phyloP scores from a whole-genome alignment of 2,113 vertebrate genomes.

The Eolophus roseicapilla region DNA sequence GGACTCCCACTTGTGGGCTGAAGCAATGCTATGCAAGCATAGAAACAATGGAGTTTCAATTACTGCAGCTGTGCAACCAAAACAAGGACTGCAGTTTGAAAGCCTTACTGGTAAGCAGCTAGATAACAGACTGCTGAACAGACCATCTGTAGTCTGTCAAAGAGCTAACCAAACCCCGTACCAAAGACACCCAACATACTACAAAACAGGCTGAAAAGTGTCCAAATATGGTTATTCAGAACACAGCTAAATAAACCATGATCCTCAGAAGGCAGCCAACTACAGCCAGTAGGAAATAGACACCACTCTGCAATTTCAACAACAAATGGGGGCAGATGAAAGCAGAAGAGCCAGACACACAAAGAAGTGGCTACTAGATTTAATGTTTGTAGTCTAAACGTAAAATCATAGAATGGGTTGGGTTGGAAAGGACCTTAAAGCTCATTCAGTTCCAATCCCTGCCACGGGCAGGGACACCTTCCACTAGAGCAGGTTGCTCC shows the following conservation, averaged over 20 bases:
- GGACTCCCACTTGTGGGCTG: neutral
- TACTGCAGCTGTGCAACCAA: neutral
- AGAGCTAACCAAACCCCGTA: neutral
- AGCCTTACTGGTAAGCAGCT: neutral
- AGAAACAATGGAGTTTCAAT: neutral
- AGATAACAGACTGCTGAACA: neutral
- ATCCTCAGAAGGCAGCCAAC: neutral
- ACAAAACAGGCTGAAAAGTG: neutral
- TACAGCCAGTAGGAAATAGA: neutral
- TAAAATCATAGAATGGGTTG: neutral
- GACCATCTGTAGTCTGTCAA: neutral
- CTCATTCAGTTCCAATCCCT: neutral
- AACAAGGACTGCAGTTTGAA: neutral
- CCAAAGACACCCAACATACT: neutral
- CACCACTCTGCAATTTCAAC: neutral
- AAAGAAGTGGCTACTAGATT: neutral
- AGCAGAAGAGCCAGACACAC: neutral
- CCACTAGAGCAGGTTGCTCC: neutral
- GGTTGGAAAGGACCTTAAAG: neutral
- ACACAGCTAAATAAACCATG: neutral
- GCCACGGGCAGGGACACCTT: neutral
- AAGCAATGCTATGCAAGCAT: neutral
- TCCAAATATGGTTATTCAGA: neutral
- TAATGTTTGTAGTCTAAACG: neutral
- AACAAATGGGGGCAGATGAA: neutral